phyloP scores from a whole-genome alignment of 1,140 invertebrate species.

The Cyrtorhinus lividipennis region DNA sequence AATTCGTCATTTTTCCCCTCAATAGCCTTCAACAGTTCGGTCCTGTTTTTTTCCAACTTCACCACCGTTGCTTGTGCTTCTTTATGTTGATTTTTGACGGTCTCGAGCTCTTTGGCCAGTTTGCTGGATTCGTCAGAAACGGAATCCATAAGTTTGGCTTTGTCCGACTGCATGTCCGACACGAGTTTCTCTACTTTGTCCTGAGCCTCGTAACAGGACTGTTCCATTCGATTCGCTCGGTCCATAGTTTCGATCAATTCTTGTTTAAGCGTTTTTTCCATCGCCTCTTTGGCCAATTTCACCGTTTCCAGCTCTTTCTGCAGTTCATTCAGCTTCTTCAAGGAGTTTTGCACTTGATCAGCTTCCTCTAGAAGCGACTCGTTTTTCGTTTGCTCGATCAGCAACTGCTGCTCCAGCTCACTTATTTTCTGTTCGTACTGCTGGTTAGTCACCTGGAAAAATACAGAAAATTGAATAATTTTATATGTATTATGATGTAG shows the following conservation, averaged over 20 bases:
- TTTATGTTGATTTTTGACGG: conserved; percentile 24
- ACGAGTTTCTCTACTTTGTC: conserved; percentile 32
- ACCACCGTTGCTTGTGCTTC: conserved; percentile 32
- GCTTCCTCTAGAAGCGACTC: conserved; percentile 36
- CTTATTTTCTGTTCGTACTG: conserved; percentile 36
- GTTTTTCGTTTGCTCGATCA: conserved; percentile 33
- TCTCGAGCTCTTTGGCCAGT: conserved; percentile 27
- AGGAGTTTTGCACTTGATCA: conserved; percentile 39
- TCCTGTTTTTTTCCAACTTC: conserved; percentile 32
- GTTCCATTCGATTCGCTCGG: conserved; percentile 15
- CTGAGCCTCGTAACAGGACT: conserved; percentile 27
- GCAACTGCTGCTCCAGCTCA: conserved; percentile 36
- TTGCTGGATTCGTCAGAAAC: conserved; percentile 7
- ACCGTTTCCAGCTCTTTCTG: conserved; percentile 26
- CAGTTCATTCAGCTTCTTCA: conserved; percentile 29
- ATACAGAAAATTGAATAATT: conserved; percentile 1
- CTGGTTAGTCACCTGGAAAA: conserved; percentile 33
- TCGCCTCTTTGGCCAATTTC: neutral
- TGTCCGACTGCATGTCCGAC: conserved; percentile 27
- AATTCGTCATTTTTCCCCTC: conserved; percentile 12
- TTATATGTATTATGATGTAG: neutral
- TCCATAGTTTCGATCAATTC: conserved; percentile 19
- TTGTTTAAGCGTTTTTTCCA: conserved; percentile 17
- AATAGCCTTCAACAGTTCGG: conserved; percentile 27
- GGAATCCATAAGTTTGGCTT: conserved; percentile 9